Base-by-base conservation (phyloP, 1,140 invertebrate species). In the Penaeus indicus region DNA sequence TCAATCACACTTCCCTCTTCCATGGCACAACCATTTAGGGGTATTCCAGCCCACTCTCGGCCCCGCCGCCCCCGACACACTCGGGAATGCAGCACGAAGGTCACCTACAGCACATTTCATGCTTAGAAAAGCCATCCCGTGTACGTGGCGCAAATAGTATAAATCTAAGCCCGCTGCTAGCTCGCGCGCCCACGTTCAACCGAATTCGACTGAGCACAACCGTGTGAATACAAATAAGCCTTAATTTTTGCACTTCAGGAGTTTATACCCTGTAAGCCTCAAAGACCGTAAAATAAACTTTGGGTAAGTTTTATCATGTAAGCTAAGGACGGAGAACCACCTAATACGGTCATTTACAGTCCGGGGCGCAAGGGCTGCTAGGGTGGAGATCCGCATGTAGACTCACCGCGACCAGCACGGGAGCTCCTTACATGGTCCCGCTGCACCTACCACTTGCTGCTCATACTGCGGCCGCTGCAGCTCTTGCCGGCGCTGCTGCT, bases 221-320 rank as follows among this genome's bases (percentile, higher is more conserved):
- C 87, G 38, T 54, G 78, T 88, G 87, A 84, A 88, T 88, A 88
- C 72, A 88, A 84, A 88, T 83, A 78, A 84, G 75, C 61, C 82
- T 88, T 88, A 88, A 88, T 84, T 84, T 84, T 83, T 78, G 80
- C 72, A 67, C 81, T 88, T 88, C 42, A 62, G 32, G 60, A 83
- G 80, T 88, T 88, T 83, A 84, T 75, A 47, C 87, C 87, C 81
- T 75, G 87, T 83, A 88, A 88, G 87, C 81, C 87, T 78, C 87
- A 84, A 78, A 63, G 72, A 78, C 87, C 87, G 87, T 88, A 88
- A 88, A 88, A 88, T 88, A 88, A 88, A 88, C 87, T 88, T 88
- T 84, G 87, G 81, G 81, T 88, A 88, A 88, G 87, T 88, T 88
- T 88, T 88, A 88, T 88, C 87, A 78, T 88, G 87, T 88, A 84